These are phyloP conservation scores for Echiichthys vipera DNA, from an alignment of 2,797 vertebrate species.

Conservation along the genomic window DNA sequence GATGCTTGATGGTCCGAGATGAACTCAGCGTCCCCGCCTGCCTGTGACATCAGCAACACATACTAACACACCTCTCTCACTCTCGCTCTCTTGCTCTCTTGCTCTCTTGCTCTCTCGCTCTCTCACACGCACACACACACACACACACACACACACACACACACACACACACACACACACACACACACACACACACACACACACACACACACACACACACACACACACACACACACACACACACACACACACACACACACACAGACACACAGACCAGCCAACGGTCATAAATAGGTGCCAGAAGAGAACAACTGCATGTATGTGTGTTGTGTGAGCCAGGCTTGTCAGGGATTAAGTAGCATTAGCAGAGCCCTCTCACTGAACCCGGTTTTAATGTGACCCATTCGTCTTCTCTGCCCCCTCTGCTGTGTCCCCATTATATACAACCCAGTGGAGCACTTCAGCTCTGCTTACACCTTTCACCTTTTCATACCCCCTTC, in stretches of 20 bases:
- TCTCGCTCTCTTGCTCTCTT: no score
- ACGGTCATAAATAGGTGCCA: slow-evolving; percentile 66
- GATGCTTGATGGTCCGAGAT: slow-evolving; percentile 48
- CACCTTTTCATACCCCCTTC: slow-evolving; percentile 27
- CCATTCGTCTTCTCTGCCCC: slow-evolving; percentile 65
- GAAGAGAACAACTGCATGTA: slow-evolving; percentile 35
- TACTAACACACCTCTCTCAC: slow-evolving; percentile 47
- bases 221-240: no score
- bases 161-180: no score
- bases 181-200: no score
- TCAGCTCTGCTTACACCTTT: slow-evolving; percentile 52
- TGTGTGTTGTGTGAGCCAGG: slow-evolving; percentile 46
- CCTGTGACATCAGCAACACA: slow-evolving; percentile 67
- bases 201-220: no score
- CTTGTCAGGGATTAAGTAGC: slow-evolving; percentile 71
- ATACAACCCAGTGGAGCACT: slow-evolving; percentile 71
- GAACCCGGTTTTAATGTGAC: slow-evolving; percentile 79
- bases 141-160: no score
- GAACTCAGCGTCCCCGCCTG: slow-evolving; percentile 50
- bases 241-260: slow-evolving; percentile 19
- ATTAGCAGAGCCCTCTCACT: slow-evolving; percentile 74
- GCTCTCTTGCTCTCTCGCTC: no score
- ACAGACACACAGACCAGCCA: slow-evolving; percentile 21
- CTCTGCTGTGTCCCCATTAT: slow-evolving; percentile 61
- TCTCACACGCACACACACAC: no score